Evolutionary conservation across 2,888 invertebrate genomes (phyloP).

Genomic region (Danaus chrysippus): DNA sequence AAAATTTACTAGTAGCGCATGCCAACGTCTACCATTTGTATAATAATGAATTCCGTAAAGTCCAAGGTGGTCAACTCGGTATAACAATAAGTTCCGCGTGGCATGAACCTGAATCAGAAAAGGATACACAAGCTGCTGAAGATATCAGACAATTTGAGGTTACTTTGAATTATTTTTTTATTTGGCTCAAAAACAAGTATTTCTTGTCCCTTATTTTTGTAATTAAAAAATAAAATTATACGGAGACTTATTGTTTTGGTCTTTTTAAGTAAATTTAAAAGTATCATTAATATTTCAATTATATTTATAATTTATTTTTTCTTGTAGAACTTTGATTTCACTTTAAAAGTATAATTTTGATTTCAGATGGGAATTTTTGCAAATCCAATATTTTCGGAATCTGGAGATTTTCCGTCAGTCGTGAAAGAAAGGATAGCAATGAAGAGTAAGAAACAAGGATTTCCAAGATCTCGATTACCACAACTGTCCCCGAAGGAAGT

Average conservation of each 20-base stretch:
- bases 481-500: slow-evolving; percentile 57
- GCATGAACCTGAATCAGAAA: slow-evolving; percentile 64
- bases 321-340: no score
- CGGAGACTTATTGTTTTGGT: no score
- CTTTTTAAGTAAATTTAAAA: no score
- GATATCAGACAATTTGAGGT: slow-evolving; percentile 51
- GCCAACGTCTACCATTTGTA: slow-evolving; percentile 61
- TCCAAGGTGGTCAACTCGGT: slow-evolving; percentile 55
- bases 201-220: no score
- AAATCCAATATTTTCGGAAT: slow-evolving; percentile 77
- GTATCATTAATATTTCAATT: no score
- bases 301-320: no score
- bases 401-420: slow-evolving; percentile 79
- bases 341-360: not conserved
- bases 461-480: slow-evolving; percentile 56
- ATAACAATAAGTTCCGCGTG: slow-evolving; percentile 77
- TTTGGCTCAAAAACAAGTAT: not conserved
- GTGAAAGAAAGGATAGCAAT: slow-evolving; percentile 75
- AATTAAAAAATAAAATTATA: no score
- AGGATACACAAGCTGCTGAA: slow-evolving; percentile 60
- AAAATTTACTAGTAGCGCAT: slow-evolving; percentile 76
- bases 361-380: slow-evolving; percentile 76
- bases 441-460: slow-evolving; percentile 71
- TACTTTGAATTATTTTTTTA: not conserved
- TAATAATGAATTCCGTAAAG: slow-evolving; percentile 45